A percentile compares a stretch with the other conserved stretches of the same genome.
Conservation (phyloP, 2,113 vertebrate genomes). For the Scomber colias region DNA sequence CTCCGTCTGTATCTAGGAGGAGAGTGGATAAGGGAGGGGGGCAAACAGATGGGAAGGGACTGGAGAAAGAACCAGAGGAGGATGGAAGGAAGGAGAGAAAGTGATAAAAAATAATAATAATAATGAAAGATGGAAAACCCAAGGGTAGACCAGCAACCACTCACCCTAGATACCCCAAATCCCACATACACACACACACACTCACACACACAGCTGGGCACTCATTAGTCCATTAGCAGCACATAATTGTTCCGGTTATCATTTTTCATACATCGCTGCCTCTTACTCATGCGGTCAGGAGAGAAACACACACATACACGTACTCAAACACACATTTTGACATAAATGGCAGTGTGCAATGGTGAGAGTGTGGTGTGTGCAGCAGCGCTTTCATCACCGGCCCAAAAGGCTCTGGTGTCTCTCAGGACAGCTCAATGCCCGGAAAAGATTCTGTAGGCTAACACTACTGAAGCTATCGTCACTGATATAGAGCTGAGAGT, state of each 20-base stretch:
- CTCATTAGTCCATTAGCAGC: slow-evolving; percentile 49
- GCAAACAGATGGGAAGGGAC: slow-evolving; percentile 49
- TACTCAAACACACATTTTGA: background rate
- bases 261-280: slow-evolving; percentile 52
- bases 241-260: slow-evolving; percentile 50
- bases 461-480: background rate
- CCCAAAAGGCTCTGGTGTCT: background rate
- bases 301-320: background rate
- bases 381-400: background rate
- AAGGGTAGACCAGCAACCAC: slow-evolving; percentile 13
- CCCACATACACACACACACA: background rate
- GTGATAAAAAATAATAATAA: slow-evolving; percentile 20
- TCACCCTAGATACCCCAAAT: background rate
- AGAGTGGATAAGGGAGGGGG: slow-evolving; percentile 2
- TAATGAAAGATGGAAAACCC: slow-evolving; percentile 36
- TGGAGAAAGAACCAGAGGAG: slow-evolving; percentile 18
- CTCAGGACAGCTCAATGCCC: background rate
- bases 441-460: background rate
- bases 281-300: slow-evolving; percentile 20
- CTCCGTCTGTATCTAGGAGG: slow-evolving; percentile 55
- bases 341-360: background rate
- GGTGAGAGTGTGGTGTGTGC: slow-evolving; percentile 8
- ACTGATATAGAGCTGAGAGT: background rate
- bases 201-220: background rate
- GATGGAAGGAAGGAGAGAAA: slow-evolving; percentile 7